phyloP scores from a whole-genome alignment of 64 coral and sea anemone species.

The Stylophora pistillata region DNA sequence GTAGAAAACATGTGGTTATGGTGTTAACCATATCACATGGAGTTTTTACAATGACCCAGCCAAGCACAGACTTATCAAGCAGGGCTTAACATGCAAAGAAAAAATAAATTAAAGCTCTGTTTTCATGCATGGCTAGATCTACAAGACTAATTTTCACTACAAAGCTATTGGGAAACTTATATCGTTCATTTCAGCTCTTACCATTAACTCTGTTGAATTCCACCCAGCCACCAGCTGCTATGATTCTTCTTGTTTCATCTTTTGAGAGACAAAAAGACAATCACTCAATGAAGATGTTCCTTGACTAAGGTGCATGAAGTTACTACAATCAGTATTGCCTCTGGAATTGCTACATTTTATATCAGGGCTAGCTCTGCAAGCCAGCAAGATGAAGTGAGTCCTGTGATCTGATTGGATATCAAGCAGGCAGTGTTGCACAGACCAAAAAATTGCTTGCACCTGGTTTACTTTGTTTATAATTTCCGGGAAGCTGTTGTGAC shows the following conservation, averaged over 20 bases:
- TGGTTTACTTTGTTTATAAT: too few species aligned
- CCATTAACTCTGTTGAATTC: constrained; percentile 99
- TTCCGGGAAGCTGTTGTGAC: too few species aligned
- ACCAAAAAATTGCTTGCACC: too few species aligned
- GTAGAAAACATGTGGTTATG: too few species aligned
- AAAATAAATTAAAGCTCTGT: not conserved
- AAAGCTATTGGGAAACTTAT: not conserved
- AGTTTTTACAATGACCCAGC: not conserved
- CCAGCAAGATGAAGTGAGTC: too few species aligned
- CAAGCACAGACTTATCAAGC: not conserved
- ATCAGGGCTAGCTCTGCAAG: too few species aligned
- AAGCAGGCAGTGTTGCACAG: too few species aligned
- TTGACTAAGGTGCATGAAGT: not conserved
- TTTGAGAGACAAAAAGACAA: constrained; percentile 17
- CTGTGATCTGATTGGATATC: too few species aligned
- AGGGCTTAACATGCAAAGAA: not conserved
- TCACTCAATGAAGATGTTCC: not conserved
- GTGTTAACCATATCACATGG: not conserved
- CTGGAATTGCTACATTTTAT: too few species aligned
- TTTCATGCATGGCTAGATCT: not conserved
- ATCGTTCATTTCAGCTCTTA: constrained; percentile 6
- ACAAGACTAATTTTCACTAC: not conserved
- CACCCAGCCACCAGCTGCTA: constrained; percentile 99
- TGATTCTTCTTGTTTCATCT: constrained; percentile 99
- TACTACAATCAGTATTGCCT: too few species aligned